Conservation (phyloP, 2,113 vertebrate species). For the Rhinogobius similis region DNA sequence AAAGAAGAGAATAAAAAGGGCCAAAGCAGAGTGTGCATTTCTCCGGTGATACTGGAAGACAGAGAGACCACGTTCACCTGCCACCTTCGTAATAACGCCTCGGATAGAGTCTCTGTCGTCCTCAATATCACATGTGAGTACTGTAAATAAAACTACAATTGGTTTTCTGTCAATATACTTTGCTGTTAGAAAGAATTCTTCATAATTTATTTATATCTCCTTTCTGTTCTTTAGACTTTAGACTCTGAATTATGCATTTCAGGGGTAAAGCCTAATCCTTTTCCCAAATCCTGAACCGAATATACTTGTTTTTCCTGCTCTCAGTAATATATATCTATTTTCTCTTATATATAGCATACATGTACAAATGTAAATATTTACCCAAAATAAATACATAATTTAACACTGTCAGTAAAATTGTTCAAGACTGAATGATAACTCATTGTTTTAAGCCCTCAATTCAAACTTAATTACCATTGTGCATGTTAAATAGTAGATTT, state of each 20-base stretch:
- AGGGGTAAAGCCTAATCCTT: too few species aligned
- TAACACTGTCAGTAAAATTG: background rate
- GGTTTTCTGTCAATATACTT: background rate
- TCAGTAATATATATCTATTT: background rate
- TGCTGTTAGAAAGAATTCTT: background rate
- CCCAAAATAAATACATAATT: background rate
- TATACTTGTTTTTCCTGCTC: background rate
- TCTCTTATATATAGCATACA: background rate
- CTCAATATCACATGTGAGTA: slow-evolving; percentile 78
- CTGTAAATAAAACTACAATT: background rate
- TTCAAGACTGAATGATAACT: background rate
- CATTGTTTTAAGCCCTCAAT: background rate
- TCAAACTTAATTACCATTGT: background rate
- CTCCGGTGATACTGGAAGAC: slow-evolving; percentile 61
- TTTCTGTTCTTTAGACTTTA: background rate
- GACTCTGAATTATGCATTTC: background rate
- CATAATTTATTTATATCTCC: too few species aligned
- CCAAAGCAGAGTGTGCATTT: slow-evolving; percentile 69
- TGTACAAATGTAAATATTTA: background rate
- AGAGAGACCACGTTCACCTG: slow-evolving; percentile 72
- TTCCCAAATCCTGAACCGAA: background rate
- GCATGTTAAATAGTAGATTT: background rate
- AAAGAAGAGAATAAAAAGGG: slow-evolving; percentile 55
- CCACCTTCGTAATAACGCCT: slow-evolving; percentile 46
- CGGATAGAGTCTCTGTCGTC: slow-evolving; percentile 55